Evolutionary conservation across 64 coral and sea anemone species (phyloP).

Genomic region (Stichodactyla helianthus): DNA sequence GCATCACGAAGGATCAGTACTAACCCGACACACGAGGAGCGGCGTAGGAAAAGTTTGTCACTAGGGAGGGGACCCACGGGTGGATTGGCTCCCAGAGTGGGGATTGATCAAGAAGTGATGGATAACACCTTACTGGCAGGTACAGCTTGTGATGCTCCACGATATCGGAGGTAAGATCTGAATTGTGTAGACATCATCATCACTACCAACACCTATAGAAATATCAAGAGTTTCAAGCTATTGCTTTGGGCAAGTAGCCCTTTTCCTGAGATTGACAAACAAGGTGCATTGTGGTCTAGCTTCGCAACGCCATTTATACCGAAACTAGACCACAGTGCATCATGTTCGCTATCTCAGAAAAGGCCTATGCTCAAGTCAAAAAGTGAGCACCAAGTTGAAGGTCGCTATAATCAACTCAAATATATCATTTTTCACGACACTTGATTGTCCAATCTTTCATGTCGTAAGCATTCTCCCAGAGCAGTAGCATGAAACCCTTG

Average conservation of each 20-base stretch:
- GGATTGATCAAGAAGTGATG: constrained; percentile 8
- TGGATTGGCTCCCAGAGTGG: neutral
- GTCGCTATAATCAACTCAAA: no score
- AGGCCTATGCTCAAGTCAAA: no score
- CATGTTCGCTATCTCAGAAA: no score
- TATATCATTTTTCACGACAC: no score
- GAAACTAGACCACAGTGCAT: no score
- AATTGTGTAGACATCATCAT: neutral
- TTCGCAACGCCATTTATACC: no score
- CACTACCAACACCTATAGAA: neutral
- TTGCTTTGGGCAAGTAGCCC: neutral
- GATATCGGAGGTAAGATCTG: constrained; percentile 1
- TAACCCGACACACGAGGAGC: neutral
- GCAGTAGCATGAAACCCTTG: neutral
- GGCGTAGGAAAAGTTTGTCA: neutral
- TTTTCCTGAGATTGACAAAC: no score
- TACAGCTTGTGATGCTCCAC: neutral
- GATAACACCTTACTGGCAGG: neutral
- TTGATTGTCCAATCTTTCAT: no score
- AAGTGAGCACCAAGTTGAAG: no score
- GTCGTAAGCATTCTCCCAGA: no score
- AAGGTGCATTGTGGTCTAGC: no score
- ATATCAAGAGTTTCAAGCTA: no score
- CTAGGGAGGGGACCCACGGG: neutral
- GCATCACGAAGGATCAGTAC: neutral